Conservation (phyloP, 2,888 invertebrate genomes). For the Thera obeliscata region DNA sequence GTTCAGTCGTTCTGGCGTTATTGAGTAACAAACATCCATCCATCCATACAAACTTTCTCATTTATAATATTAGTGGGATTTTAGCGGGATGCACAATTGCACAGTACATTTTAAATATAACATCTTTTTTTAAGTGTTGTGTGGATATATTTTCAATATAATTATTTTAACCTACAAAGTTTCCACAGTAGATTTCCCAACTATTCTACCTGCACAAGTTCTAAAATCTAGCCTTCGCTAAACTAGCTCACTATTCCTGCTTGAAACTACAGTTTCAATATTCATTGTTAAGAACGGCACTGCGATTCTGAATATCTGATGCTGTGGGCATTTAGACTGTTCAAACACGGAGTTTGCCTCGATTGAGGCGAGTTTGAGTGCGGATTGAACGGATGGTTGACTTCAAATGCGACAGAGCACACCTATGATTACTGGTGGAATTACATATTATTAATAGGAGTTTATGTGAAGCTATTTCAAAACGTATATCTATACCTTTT, state of each 20-base stretch:
- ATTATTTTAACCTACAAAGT: not conserved
- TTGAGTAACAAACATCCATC: no score
- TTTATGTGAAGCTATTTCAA: no score
- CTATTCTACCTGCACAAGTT: conserved; percentile 11
- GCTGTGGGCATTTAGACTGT: conserved; percentile 13
- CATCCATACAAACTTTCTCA: no score
- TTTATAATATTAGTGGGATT: no score
- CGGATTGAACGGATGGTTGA: not conserved
- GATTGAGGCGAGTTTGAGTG: not conserved
- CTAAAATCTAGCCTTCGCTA: not conserved
- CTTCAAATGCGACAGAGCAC: not conserved
- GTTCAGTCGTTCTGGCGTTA: no score
- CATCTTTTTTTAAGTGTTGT: no score
- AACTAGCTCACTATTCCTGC: conserved; percentile 17
- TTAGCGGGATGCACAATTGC: no score
- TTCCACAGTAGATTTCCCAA: not conserved
- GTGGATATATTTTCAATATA: no score
- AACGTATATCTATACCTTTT: no score
- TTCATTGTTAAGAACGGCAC: conserved; percentile 32
- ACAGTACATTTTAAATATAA: no score
- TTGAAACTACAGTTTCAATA: conserved; percentile 34
- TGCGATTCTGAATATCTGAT: conserved; percentile 23
- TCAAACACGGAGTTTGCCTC: conserved; percentile 10
- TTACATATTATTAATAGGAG: no score
- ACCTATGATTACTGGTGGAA: no score